phyloP scores from a whole-genome alignment of 1,140 invertebrate genomes.

The Liolophura sinensis region DNA sequence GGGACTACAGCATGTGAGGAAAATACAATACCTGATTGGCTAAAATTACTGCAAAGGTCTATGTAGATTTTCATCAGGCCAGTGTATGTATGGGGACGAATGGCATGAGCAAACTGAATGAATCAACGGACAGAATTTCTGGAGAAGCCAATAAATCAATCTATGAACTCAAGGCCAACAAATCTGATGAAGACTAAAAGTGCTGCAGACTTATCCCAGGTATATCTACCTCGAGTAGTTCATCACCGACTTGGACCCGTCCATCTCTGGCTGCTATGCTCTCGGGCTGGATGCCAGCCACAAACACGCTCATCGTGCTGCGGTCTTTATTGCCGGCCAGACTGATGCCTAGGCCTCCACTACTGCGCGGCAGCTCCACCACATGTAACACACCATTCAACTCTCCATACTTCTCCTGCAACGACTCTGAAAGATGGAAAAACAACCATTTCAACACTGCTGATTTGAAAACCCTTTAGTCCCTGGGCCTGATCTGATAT shows the following conservation, averaged over 20 bases:
- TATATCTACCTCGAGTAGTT: conserved; percentile 83
- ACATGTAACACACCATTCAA: conserved; percentile 70
- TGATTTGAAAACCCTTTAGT: too few species aligned
- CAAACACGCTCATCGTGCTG: conserved; percentile 93
- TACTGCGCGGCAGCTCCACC: conserved; percentile 69
- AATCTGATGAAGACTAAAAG: too few species aligned
- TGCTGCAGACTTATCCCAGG: neutral
- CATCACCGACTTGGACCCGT: conserved; percentile 87
- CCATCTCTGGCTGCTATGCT: conserved; percentile 77
- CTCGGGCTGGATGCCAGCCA: conserved; percentile 90
- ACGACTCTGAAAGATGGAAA: conserved; percentile 72
- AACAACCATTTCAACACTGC: too few species aligned
- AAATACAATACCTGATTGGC: too few species aligned
- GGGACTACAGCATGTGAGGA: too few species aligned
- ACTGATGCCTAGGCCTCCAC: conserved; percentile 80
- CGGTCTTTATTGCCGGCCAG: conserved; percentile 93
- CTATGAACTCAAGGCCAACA: too few species aligned
- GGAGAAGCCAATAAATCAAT: too few species aligned
- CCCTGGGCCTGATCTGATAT: too few species aligned
- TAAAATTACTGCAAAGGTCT: too few species aligned
- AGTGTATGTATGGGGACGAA: too few species aligned
- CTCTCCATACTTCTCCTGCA: conserved; percentile 86
- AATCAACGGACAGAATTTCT: too few species aligned
- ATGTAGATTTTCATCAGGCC: neutral
- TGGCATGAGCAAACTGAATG: too few species aligned